Conservation (phyloP, 2,113 vertebrate species). For the Brienomyrus brachyistius region DNA sequence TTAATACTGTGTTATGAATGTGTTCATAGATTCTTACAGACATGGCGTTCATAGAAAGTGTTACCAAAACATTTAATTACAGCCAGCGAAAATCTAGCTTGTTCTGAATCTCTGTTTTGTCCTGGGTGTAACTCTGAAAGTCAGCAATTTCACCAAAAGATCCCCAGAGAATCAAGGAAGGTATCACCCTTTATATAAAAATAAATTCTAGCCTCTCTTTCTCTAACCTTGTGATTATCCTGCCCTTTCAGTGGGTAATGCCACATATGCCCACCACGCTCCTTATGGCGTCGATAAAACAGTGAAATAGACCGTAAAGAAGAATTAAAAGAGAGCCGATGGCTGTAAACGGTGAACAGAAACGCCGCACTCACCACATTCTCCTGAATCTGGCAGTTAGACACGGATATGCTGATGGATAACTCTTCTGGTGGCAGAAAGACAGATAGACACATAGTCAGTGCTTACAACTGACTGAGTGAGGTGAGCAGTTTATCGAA, state of each 20-base stretch:
- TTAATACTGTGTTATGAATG: background rate
- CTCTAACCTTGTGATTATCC: background rate
- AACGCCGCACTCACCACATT: conserved; percentile 82
- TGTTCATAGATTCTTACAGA: background rate
- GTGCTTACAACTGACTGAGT: background rate
- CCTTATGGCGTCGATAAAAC: background rate
- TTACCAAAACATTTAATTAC: background rate
- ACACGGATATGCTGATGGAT: conserved; percentile 94
- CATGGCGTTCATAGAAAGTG: background rate
- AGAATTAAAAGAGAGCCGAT: background rate
- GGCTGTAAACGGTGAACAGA: conserved; percentile 26
- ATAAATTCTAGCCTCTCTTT: background rate
- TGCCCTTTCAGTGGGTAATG: background rate
- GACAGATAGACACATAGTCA: background rate
- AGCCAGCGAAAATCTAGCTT: background rate
- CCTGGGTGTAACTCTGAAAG: conserved; percentile 23
- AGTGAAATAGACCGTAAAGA: background rate
- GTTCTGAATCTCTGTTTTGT: background rate
- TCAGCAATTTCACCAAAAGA: conserved; percentile 21
- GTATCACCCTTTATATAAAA: background rate
- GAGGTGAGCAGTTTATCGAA: background rate
- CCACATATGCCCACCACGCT: background rate
- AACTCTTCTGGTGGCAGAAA: conserved; percentile 75
- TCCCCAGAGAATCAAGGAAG: background rate
- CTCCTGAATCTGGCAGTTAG: conserved; percentile 93